These are phyloP conservation scores for Yasuhikotakia modesta DNA, from an alignment of 2,797 vertebrate genomes.

Conservation along the genomic window DNA sequence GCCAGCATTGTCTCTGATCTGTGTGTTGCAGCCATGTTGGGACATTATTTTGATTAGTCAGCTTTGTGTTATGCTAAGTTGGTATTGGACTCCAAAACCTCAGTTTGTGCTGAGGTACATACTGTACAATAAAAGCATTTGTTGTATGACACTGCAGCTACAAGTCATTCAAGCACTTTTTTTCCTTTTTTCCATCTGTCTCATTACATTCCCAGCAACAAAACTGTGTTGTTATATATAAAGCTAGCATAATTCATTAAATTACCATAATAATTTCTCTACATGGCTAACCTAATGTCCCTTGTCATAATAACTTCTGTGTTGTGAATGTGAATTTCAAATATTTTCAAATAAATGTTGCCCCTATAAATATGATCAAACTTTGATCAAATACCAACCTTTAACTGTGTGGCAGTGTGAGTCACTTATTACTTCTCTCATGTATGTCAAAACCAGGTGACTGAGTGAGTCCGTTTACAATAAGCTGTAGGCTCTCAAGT, in stretches of 20 bases:
- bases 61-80: conserved; percentile 8
- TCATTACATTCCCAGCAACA: no score
- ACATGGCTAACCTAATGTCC: no score
- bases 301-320: no score
- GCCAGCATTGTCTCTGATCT: conserved; percentile 53
- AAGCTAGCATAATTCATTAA: no score
- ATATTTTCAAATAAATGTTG: neutral
- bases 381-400: neutral
- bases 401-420: neutral
- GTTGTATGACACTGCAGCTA: neutral
- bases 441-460: conserved; percentile 94
- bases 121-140: neutral
- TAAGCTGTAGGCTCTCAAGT: conserved; percentile 85
- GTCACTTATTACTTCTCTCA: conserved; percentile 79
- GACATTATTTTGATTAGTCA: conserved; percentile 44
- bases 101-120: neutral
- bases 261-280: no score
- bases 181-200: neutral
- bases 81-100: conserved; percentile 2
- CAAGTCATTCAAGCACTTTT: neutral
- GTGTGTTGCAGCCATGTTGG: conserved; percentile 42
- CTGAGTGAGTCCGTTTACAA: conserved; percentile 90
- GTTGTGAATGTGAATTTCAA: neutral
- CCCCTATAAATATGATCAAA: neutral
- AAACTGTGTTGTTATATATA: no score